Evolutionary conservation across 1,140 invertebrate genomes (phyloP).

Genomic region (Cardiocondyla obscurior): DNA sequence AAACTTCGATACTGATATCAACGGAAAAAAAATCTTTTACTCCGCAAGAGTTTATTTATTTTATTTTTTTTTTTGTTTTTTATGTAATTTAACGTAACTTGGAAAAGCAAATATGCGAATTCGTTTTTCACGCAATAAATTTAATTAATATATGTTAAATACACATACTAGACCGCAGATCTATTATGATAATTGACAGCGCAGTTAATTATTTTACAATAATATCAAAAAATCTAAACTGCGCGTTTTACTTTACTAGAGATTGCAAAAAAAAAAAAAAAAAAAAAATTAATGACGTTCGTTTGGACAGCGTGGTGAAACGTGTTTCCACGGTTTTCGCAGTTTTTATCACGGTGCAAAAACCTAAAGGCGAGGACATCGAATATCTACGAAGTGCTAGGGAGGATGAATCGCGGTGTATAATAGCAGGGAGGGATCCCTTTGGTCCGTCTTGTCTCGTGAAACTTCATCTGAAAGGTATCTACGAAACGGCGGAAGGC

Average conservation of each 20-base stretch:
- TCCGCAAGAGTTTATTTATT: neutral
- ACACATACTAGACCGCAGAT: neutral
- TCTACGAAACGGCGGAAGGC: neutral
- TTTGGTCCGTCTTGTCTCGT: neutral
- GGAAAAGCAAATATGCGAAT: neutral
- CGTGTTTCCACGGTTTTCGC: slow-evolving; percentile 13
- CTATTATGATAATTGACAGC: neutral
- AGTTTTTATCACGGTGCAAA: slow-evolving; percentile 39
- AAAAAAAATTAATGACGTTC: slow-evolving; percentile 31
- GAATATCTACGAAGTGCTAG: slow-evolving; percentile 20
- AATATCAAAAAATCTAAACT: neutral
- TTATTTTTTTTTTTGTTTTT: no score
- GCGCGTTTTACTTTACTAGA: neutral
- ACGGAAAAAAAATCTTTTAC: neutral
- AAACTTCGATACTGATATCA: neutral
- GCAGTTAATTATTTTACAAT: neutral
- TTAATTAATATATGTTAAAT: neutral
- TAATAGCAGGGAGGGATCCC: slow-evolving; percentile 9
- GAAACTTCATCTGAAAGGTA: slow-evolving; percentile 20
- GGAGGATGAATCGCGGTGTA: slow-evolving; percentile 28
- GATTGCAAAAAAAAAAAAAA: no score
- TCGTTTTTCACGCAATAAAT: neutral
- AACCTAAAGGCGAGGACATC: slow-evolving; percentile 26
- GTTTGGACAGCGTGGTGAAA: neutral
- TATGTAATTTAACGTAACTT: slow-evolving; percentile 8